A percentile compares a stretch with the other conserved stretches of the same genome.
Evolutionary conservation across 2,888 invertebrate genomes (phyloP).

Genomic region (Oscheius sp.): DNA sequence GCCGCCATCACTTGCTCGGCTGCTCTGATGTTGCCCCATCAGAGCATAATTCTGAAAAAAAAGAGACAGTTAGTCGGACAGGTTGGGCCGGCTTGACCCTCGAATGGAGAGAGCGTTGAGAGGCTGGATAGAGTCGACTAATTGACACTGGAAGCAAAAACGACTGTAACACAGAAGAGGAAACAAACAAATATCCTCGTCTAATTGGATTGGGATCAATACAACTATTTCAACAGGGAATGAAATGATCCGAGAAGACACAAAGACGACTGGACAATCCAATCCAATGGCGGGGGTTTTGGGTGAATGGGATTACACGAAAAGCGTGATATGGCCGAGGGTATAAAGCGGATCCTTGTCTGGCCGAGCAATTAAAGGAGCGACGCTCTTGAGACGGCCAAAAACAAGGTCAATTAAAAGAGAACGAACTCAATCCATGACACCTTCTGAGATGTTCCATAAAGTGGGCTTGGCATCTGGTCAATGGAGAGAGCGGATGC

Average conservation of each 20-base stretch:
- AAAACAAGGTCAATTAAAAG: conserved; percentile 30
- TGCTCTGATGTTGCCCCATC: conserved; percentile 36
- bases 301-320: conserved; percentile 17
- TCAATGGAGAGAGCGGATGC: background rate
- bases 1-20: conserved; percentile 25
- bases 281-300: background rate
- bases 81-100: background rate
- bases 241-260: conserved; percentile 6
- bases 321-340: background rate
- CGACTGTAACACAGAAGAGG: background rate
- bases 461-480: too few species aligned
- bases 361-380: conserved; percentile 8
- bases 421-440: background rate
- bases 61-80: background rate
- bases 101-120: conserved; percentile 4
- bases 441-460: conserved; percentile 3
- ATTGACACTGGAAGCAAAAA: conserved; percentile 27
- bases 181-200: too few species aligned
- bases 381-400: conserved; percentile 13
- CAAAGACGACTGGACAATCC: conserved; percentile 5
- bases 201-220: too few species aligned
- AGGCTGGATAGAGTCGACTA: conserved; percentile 25
- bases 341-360: background rate
- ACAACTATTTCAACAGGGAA: too few species aligned
- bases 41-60: conserved; percentile 17